These are phyloP conservation scores for Manacus vitellinus DNA, from an alignment of 2,113 vertebrate species.

Conservation along the genomic window DNA sequence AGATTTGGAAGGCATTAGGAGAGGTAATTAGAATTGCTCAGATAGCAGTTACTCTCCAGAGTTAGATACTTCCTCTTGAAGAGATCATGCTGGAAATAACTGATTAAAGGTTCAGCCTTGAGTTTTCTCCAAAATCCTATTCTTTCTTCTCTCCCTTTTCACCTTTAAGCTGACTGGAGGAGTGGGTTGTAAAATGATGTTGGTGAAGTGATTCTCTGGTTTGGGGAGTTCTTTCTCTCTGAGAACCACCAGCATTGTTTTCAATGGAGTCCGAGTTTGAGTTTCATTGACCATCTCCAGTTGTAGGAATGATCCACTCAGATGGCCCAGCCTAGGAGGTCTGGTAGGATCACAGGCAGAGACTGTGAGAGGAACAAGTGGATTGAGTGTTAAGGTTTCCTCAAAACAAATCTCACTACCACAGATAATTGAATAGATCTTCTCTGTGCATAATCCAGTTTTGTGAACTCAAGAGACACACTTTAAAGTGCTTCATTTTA, in stretches of 20 bases:
- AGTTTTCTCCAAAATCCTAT: not conserved
- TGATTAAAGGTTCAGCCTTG: not conserved
- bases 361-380: not conserved
- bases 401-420: conserved; percentile 29
- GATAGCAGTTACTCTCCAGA: not conserved
- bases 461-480: conserved; percentile 1
- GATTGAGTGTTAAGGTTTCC: not conserved
- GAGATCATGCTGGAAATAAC: not conserved
- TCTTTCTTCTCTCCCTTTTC: not conserved
- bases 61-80: not conserved
- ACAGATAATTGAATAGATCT: conserved; percentile 33
- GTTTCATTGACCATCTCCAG: not conserved
- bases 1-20: not conserved
- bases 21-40: not conserved
- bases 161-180: not conserved
- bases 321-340: not conserved
- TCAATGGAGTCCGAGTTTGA: not conserved
- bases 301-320: not conserved
- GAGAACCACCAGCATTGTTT: not conserved
- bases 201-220: not conserved
- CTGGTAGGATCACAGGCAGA: not conserved
- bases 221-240: not conserved
- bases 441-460: conserved; percentile 32
- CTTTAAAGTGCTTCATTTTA: conserved; percentile 54
- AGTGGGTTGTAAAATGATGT: not conserved